A percentile compares a stretch with the other conserved stretches of the same genome.
Conservation (phyloP, 2,888 invertebrate species). For the Oasisia sp. region DNA sequence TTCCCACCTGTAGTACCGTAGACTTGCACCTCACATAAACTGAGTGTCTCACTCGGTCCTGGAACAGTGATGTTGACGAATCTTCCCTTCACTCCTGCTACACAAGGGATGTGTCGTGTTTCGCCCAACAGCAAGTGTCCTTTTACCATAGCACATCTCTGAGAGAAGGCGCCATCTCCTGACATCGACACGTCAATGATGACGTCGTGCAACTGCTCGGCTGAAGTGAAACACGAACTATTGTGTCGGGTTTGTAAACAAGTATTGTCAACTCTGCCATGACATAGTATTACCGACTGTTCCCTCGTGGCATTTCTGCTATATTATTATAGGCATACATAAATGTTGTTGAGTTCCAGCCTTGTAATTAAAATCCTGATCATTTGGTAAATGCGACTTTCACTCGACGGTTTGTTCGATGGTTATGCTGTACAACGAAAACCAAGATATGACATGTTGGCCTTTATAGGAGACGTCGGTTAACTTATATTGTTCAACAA, state of each 20-base stretch:
- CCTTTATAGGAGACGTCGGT: too few relatives aligned
- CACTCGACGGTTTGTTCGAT: too few relatives aligned
- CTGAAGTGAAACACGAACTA: background rate
- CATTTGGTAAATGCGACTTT: background rate
- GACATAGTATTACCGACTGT: background rate
- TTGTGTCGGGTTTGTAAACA: background rate
- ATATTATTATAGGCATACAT: background rate
- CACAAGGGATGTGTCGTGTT: background rate
- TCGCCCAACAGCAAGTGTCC: background rate
- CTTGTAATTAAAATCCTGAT: background rate
- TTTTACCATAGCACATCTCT: background rate
- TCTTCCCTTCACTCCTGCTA: background rate
- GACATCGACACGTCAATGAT: background rate
- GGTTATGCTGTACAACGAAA: too few relatives aligned
- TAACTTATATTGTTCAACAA: too few relatives aligned
- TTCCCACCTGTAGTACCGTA: background rate
- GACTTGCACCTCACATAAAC: background rate
- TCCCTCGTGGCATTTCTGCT: background rate
- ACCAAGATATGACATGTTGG: too few relatives aligned
- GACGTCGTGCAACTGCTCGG: background rate
- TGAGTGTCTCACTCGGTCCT: background rate
- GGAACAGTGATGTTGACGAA: conserved; percentile 5
- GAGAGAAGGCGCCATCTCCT: background rate
- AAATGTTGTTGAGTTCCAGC: background rate
- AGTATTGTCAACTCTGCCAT: background rate